These are phyloP conservation scores for Lamellibrachia luymesi DNA, from an alignment of 1,140 invertebrate species.

Conservation along the genomic window DNA sequence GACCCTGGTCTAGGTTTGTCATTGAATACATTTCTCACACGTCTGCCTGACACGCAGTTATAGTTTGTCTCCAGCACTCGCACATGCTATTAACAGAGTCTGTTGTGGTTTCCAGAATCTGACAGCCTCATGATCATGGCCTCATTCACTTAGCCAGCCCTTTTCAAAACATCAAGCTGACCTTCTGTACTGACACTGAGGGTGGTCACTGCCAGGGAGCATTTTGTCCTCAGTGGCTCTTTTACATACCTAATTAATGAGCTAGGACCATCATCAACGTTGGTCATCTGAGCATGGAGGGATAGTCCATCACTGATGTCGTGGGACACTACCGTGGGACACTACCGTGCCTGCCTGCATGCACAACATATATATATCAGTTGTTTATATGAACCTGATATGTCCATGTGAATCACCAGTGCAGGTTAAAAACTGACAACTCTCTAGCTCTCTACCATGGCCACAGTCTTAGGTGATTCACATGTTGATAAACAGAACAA, in stretches of 20 bases:
- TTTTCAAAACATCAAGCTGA: no score
- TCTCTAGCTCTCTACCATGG: background rate
- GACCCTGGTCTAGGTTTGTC: background rate
- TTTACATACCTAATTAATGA: no score
- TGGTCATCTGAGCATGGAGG: no score
- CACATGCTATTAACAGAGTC: background rate
- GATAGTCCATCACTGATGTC: no score
- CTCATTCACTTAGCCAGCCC: no score
- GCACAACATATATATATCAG: background rate
- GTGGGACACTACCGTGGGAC: background rate
- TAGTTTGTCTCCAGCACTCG: background rate
- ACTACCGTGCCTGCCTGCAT: background rate
- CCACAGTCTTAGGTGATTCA: background rate
- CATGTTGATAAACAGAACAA: conserved; percentile 1
- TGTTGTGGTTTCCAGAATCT: background rate
- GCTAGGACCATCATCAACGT: no score
- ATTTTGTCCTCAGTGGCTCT: no score
- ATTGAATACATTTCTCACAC: background rate
- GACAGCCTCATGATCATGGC: background rate
- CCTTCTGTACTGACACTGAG: no score
- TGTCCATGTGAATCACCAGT: background rate
- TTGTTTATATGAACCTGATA: background rate
- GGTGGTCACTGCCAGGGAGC: no score
- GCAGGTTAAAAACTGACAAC: background rate
- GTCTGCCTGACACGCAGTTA: background rate